Base-by-base conservation (phyloP, 2,888 invertebrate genomes). In the Pseudolycoriella hygida region DNA sequence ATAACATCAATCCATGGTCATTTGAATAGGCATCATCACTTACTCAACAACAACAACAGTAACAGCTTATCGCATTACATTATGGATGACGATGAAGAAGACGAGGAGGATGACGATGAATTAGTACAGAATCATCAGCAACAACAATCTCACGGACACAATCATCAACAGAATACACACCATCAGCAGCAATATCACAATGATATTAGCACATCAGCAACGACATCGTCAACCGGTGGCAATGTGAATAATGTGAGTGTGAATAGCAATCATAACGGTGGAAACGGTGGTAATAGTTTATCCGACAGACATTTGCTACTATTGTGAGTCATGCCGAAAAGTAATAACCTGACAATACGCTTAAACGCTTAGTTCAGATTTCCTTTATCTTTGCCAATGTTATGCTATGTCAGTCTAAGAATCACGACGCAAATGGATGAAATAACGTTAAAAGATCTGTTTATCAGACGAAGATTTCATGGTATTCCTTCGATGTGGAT, bases 191-290 rank as follows among this genome's bases (percentile, higher is more conserved):
- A 20, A 45, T 25, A 25, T 25, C 25, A 25, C 4, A 25, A 25
- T 25, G 25, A 25, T 4, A 25, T 25, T 8, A 25, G 8, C 8
- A 47, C 43, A 43, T 18, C 25, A 32, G 38, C 45, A 46, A 40
- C 30, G 49, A 42, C 10, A 48, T 48, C 37, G 40, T 48, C 8
- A 49, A 49, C n/a, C n/a, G 50, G 48, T 45, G 47, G 48, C 37
- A 50, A 50, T 34, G 46, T 49, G 6, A 53, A 49, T 19, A 50
- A 45, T 42, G 50, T 47, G 44, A 51, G 48, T 34, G 53, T 48
- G 31, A 50, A 52, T 41, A 51, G 46, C 38, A 46, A 51, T n/a
- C 51, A 48, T 30, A 51, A 49, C 39, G 50, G 49, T 46, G 51
- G 47, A 45, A 50, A 19, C 48, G 46, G 12, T 45, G 38, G 17